Conservation (phyloP, 2,113 vertebrate genomes). For the Pica pica region DNA sequence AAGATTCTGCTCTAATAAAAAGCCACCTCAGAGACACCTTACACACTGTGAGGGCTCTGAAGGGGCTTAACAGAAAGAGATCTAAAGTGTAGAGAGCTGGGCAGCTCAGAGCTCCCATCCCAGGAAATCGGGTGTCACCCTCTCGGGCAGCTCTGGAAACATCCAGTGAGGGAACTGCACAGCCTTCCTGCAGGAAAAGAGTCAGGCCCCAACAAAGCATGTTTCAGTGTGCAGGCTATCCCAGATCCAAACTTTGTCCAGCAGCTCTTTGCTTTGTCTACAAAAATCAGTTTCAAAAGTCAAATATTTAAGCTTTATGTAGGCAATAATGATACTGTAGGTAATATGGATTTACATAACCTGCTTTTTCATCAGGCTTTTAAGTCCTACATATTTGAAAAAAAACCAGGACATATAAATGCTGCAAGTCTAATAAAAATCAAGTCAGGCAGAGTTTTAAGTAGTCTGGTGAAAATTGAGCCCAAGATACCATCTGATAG, state of each 20-base stretch:
- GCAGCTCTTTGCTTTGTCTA: not conserved
- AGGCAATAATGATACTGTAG: not conserved
- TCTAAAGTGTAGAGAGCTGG: not conserved
- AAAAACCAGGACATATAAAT: accelerated
- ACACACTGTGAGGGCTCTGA: not conserved
- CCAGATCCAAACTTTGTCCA: not conserved
- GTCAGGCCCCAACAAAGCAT: not conserved
- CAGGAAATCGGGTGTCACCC: not conserved
- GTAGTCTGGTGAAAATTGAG: not conserved
- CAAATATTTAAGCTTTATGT: not conserved
- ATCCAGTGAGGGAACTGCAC: not conserved
- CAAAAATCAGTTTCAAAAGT: not conserved
- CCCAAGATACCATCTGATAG: not conserved
- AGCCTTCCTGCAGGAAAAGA: not conserved
- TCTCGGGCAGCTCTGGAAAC: not conserved
- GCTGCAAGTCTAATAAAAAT: not conserved
- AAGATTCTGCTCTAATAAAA: not conserved
- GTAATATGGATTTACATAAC: not conserved
- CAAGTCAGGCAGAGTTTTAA: not conserved
- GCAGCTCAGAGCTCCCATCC: not conserved
- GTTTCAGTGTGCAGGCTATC: too few species aligned
- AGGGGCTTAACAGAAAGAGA: not conserved
- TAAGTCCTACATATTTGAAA: not conserved
- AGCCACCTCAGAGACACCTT: not conserved
- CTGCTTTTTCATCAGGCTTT: not conserved